phyloP scores from a whole-genome alignment of 2,797 vertebrate genomes.

The Girardinus metallicus region DNA sequence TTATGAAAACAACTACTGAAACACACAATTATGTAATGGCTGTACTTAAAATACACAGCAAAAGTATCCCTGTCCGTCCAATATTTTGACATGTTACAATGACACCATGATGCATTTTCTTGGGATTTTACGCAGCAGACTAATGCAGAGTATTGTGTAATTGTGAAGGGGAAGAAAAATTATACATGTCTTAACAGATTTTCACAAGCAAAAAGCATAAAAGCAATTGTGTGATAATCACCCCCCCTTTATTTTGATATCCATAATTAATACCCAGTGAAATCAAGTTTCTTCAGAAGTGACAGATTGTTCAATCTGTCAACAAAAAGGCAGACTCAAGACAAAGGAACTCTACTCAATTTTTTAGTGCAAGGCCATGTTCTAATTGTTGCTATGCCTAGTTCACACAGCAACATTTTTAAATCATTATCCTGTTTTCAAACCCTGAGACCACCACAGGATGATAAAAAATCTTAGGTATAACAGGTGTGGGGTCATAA shows the following conservation, averaged over 20 bases:
- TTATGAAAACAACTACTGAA: conserved; percentile 27
- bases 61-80: background rate
- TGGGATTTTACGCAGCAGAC: background rate
- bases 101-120: too few relatives aligned
- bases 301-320: background rate
- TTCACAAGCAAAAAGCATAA: background rate
- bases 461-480: too few relatives aligned
- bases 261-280: background rate
- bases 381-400: background rate
- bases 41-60: background rate
- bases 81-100: background rate
- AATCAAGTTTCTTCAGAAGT: background rate
- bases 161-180: background rate
- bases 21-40: background rate
- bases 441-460: too few relatives aligned
- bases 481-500: too few relatives aligned
- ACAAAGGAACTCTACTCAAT: background rate
- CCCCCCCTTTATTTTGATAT: background rate
- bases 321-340: background rate
- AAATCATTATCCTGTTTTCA: too few relatives aligned
- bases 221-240: background rate
- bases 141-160: background rate
- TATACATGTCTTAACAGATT: background rate
- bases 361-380: background rate
- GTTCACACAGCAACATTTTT: too few relatives aligned